phyloP scores from a whole-genome alignment of 2,113 vertebrate species.

The Campylorhamphus procurvoides region DNA sequence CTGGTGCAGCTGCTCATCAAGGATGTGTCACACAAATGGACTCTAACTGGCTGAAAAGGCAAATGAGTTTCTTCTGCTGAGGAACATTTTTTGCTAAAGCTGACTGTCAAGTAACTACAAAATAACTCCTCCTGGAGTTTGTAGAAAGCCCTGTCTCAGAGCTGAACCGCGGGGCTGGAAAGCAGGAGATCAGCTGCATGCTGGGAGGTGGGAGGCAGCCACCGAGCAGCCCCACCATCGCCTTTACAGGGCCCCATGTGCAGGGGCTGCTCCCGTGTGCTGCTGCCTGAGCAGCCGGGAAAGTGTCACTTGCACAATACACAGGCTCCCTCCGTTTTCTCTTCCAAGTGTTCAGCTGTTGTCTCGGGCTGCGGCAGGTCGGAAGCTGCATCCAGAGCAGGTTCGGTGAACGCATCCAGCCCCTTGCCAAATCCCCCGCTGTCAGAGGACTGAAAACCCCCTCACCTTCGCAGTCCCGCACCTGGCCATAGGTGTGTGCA shows the following conservation, averaged over 20 bases:
- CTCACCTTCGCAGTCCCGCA: background rate
- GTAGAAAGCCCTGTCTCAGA: background rate
- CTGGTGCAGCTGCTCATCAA: rapidly evolving
- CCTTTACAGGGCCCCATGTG: background rate
- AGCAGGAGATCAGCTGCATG: rapidly evolving
- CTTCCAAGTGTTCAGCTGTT: background rate
- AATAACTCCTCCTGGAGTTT: background rate
- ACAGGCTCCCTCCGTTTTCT: background rate
- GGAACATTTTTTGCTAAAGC: rapidly evolving
- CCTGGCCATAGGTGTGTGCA: rapidly evolving
- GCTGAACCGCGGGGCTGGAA: background rate
- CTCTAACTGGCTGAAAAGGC: rapidly evolving
- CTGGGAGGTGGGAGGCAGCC: background rate
- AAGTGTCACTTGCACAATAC: background rate
- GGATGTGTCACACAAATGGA: rapidly evolving
- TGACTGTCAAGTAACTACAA: background rate
- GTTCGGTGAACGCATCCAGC: background rate
- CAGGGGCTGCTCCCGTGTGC: background rate
- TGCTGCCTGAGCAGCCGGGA: background rate
- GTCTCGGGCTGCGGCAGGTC: background rate
- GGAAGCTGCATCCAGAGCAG: background rate
- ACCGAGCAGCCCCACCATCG: rapidly evolving
- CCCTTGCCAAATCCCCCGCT: background rate
- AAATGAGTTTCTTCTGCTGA: background rate
- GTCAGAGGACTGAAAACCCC: background rate